These are phyloP conservation scores for Phalacrocorax pelagicus DNA, from an alignment of 2,113 vertebrate genomes.

Conservation along the genomic window DNA sequence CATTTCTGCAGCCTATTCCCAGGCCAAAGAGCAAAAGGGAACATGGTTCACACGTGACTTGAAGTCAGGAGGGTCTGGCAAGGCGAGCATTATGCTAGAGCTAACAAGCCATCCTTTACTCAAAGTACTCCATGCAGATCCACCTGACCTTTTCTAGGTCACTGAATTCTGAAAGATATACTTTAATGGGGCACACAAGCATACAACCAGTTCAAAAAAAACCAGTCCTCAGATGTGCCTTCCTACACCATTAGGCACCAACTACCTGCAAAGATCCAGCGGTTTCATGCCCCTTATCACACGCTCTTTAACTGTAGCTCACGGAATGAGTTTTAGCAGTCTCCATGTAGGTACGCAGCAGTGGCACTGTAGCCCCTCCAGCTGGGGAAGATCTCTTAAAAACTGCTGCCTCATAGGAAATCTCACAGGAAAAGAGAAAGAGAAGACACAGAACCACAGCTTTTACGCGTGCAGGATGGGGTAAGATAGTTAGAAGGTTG, in stretches of 20 bases:
- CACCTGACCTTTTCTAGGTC: background rate
- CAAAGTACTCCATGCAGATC: background rate
- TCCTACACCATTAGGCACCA: background rate
- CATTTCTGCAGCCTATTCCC: background rate
- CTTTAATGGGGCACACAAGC: background rate
- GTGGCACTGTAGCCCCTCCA: background rate
- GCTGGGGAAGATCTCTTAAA: no score
- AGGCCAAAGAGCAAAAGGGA: background rate
- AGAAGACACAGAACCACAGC: no score
- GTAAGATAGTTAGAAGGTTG: background rate
- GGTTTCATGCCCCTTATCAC: background rate
- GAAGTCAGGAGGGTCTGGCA: background rate
- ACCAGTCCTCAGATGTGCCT: background rate
- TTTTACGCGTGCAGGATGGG: no score
- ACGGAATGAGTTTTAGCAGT: background rate
- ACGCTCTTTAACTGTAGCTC: background rate
- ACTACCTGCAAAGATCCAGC: background rate
- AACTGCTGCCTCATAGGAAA: no score
- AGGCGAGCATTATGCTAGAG: background rate
- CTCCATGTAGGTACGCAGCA: no score
- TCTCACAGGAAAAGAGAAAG: background rate
- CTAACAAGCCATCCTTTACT: background rate
- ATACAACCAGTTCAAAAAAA: background rate
- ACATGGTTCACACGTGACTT: background rate
- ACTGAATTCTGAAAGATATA: background rate